These are phyloP conservation scores for Altica lythri DNA, from an alignment of 2,888 invertebrate genomes.

Conservation along the genomic window DNA sequence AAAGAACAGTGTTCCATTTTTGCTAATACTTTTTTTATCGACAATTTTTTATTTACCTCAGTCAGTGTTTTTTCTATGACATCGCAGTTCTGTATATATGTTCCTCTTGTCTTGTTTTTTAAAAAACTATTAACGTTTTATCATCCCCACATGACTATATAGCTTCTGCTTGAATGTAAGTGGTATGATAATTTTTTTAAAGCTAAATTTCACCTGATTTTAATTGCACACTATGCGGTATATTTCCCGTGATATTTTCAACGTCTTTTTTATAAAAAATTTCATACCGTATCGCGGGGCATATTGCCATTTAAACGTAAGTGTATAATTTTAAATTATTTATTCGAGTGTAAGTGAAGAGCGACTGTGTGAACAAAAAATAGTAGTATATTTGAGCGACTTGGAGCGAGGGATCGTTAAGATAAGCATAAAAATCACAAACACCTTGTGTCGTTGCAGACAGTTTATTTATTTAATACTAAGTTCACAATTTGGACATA, in stretches of 20 bases:
- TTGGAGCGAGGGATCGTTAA: slow-evolving; percentile 28
- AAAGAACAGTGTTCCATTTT: slow-evolving; percentile 49
- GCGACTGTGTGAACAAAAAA: slow-evolving; percentile 25
- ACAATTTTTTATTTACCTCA: slow-evolving; percentile 30
- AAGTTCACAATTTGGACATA: slow-evolving; percentile 18
- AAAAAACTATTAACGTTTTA: slow-evolving; percentile 36
- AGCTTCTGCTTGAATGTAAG: slow-evolving; percentile 48
- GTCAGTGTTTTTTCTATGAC: slow-evolving; percentile 31
- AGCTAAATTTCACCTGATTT: slow-evolving; percentile 41
- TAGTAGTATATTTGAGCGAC: slow-evolving; percentile 20
- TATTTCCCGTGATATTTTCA: slow-evolving; percentile 36
- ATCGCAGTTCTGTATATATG: slow-evolving; percentile 38
- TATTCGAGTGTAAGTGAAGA: slow-evolving; percentile 42
- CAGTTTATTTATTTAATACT: slow-evolving; percentile 37
- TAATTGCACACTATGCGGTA: slow-evolving; percentile 33
- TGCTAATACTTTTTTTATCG: slow-evolving; percentile 33
- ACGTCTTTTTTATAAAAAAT: slow-evolving; percentile 42
- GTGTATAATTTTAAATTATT: slow-evolving; percentile 44
- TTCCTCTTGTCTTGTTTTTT: slow-evolving; percentile 39
- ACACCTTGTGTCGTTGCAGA: slow-evolving; percentile 30
- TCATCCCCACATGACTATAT: slow-evolving; percentile 35
- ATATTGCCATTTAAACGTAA: slow-evolving; percentile 35
- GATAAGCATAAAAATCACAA: slow-evolving; percentile 26
- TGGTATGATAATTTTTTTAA: slow-evolving; percentile 46
- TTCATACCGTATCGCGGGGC: slow-evolving; percentile 36